Evolutionary conservation across 2,113 vertebrate genomes (phyloP).

Genomic region (Brachyhypopomus occidentalis): DNA sequence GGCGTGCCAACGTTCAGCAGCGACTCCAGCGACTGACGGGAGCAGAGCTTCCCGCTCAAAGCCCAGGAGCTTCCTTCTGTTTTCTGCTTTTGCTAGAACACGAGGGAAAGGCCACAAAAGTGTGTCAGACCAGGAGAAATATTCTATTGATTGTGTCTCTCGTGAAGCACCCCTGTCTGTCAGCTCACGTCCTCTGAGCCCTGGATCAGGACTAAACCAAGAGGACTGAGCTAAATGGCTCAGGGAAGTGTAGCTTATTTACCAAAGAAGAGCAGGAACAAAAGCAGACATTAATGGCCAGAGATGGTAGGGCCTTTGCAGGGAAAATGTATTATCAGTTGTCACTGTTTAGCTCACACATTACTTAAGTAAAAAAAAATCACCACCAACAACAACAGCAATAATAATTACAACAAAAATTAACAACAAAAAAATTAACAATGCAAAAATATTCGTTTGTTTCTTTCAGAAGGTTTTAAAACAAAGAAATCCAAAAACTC

Average conservation of each 20-base stretch:
- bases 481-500: not conserved
- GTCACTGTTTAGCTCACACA: not conserved
- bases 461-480: not conserved
- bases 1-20: constrained; percentile 28
- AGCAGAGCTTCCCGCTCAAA: not conserved
- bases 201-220: constrained; percentile 35
- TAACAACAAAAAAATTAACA: not conserved
- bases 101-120: constrained; percentile 7
- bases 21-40: constrained; percentile 15
- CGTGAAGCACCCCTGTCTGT: constrained; percentile 18
- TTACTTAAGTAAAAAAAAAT: not conserved
- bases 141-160: constrained; percentile 57
- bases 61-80: not conserved
- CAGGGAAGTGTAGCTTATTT: constrained; percentile 39
- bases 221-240: constrained; percentile 36
- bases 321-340: not conserved
- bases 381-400: not conserved
- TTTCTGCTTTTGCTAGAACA: not conserved
- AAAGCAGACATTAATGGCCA: not conserved
- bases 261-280: not conserved
- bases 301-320: not conserved
- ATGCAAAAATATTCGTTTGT: not conserved
- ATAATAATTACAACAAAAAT: not conserved
- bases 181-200: constrained; percentile 14
- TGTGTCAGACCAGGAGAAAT: constrained; percentile 39